These are phyloP conservation scores for Poecilobothrus nobilitatus DNA, from an alignment of 2,888 invertebrate genomes.

Conservation along the genomic window DNA sequence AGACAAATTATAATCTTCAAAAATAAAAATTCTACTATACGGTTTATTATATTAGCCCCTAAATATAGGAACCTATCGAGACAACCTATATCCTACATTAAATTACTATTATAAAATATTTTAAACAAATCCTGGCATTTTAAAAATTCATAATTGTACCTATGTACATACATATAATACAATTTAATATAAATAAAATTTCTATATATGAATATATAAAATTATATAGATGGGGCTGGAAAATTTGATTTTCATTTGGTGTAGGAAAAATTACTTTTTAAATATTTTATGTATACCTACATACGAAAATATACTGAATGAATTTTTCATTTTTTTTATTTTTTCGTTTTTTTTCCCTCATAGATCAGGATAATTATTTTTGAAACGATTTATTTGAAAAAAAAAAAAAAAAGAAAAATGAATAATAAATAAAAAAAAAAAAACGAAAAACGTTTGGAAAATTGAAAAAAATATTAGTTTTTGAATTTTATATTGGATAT, in stretches of 20 bases:
- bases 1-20: too few relatives aligned
- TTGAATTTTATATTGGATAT: not conserved
- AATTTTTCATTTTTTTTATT: not conserved
- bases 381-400: not conserved
- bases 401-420: not conserved
- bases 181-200: not conserved
- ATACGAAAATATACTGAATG: too few relatives aligned
- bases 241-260: not conserved
- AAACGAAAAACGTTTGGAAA: not conserved
- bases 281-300: conserved; percentile 2
- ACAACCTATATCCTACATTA: too few relatives aligned
- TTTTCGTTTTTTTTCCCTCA: not conserved
- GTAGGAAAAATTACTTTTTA: not conserved
- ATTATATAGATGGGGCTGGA: too few relatives aligned
- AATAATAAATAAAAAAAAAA: not conserved
- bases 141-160: too few relatives aligned
- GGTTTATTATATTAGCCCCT: too few relatives aligned
- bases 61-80: too few relatives aligned
- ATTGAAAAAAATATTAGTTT: conserved; percentile 3
- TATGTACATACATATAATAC: not conserved
- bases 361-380: not conserved
- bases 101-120: too few relatives aligned
- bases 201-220: not conserved
- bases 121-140: too few relatives aligned
- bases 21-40: too few relatives aligned